Base-by-base conservation (phyloP, 2,113 vertebrate genomes). In the Gymnocephalus cernua region DNA sequence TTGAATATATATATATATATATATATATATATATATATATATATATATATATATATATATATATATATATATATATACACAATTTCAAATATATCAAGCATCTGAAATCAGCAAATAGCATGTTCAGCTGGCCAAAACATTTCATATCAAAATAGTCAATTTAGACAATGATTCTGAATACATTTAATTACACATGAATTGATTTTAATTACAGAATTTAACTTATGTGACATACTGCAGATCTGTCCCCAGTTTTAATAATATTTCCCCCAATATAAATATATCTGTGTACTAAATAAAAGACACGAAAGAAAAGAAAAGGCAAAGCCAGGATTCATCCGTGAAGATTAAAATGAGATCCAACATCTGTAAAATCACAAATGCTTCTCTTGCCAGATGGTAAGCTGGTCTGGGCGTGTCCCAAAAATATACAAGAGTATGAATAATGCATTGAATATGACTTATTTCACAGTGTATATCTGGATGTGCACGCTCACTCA, bases 391-490 rank as follows among this genome's bases (percentile, higher is more conserved):
- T 51, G 62, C 69, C 88, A 88, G 88, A 86, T 86, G 82, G 70
- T 83, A 77, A 81, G 67, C 18, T 74, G 61, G 63, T 83, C 78
- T 77, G 77, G 82, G 71, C 35, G 61, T 84, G 74, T 90, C 77
- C 70, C 76, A 77, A 90, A 92, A 91, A 85, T 82, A 89, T 88
- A 92, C 88, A 93, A 82, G 84, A 83, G 50, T 59, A 90, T 89
- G 83, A 90, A 83, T 86, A 82, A 93, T 91, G 86, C 45, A 85
- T 85, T n/a, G 51, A 65, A 86, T 84, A 87, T 78, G 79, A 92
- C 77, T 89, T 92, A 84, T 91, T 93, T 94, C 90, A 93, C 91
- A 93, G 92, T 93, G 93, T 93, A 88, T 86, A 56, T 86, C 81
- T 83, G 83, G 72, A 91, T 82, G 85, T 80, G 74, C 63, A 44